Conservation (phyloP, 2,888 invertebrate genomes). For the Volucella bombylans region DNA sequence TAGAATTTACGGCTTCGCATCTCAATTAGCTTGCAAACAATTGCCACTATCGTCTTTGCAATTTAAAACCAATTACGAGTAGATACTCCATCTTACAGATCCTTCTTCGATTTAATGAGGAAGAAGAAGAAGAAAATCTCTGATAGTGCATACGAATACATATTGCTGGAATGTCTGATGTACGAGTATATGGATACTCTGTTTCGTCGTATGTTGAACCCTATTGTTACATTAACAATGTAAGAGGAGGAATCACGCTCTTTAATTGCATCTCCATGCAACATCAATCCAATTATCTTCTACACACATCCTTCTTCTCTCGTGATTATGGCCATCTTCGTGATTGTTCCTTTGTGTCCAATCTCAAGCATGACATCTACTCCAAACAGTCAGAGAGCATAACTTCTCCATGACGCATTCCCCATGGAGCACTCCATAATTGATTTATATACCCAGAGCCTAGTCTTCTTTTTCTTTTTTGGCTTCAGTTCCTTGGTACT, state of each 20-base stretch:
- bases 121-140: background rate
- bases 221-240: constrained; percentile 38
- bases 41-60: background rate
- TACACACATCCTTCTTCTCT: constrained; percentile 23
- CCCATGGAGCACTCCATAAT: constrained; percentile 56
- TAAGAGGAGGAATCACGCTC: constrained; percentile 41
- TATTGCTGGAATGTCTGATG: no score
- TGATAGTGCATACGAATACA: no score
- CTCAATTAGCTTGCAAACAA: background rate
- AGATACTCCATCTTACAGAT: background rate
- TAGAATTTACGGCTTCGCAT: background rate
- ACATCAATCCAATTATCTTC: constrained; percentile 63
- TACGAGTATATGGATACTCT: background rate
- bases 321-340: constrained; percentile 5
- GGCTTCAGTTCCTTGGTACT: constrained; percentile 8
- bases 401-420: constrained; percentile 56
- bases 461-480: background rate
- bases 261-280: constrained; percentile 63
- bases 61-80: no score
- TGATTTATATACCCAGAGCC: constrained; percentile 52
- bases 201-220: background rate
- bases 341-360: constrained; percentile 23
- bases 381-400: constrained; percentile 51
- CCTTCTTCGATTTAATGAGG: background rate
- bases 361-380: constrained; percentile 25